Evolutionary conservation across 1,140 invertebrate species (phyloP).

Genomic region (Drosophila quadrilineata): DNA sequence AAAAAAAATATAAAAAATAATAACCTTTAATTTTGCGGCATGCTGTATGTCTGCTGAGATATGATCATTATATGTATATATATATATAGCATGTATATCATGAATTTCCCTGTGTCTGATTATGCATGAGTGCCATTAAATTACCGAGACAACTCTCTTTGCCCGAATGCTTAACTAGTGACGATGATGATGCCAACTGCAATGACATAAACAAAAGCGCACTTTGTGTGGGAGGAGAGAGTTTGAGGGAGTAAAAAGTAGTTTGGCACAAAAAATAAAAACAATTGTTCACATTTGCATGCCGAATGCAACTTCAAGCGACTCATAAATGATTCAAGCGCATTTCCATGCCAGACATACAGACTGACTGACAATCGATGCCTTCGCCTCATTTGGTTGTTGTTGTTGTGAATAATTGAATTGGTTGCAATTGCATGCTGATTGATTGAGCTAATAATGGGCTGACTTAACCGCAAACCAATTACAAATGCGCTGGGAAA

Average conservation of each 20-base stretch:
- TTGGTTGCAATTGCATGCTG: constrained; percentile 30
- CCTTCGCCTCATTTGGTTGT: constrained; percentile 12
- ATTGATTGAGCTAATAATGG: constrained; percentile 23
- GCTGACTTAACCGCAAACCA: constrained; percentile 9
- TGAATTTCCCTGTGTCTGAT: constrained; percentile 48
- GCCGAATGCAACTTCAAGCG: constrained; percentile 61
- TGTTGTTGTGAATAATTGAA: constrained; percentile 1
- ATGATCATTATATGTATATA: constrained; percentile 67
- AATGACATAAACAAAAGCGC: no score
- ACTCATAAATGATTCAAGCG: constrained; percentile 53
- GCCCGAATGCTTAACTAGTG: constrained; percentile 36
- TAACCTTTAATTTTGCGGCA: constrained; percentile 38
- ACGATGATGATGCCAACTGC: constrained; percentile 33
- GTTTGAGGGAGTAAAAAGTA: neutral
- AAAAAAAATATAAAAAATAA: constrained; percentile 19
- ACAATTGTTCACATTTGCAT: constrained; percentile 75
- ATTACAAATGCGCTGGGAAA: constrained; percentile 9
- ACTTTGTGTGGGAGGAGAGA: constrained; percentile 1
- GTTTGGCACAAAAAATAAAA: constrained; percentile 35
- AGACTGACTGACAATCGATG: constrained; percentile 4
- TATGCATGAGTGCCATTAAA: constrained; percentile 57
- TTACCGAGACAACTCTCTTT: constrained; percentile 44
- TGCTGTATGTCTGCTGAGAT: constrained; percentile 28
- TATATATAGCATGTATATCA: constrained; percentile 51
- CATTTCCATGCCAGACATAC: constrained; percentile 43